Base-by-base conservation (phyloP, 2,113 vertebrate genomes). In the Lutjanus erythropterus region DNA sequence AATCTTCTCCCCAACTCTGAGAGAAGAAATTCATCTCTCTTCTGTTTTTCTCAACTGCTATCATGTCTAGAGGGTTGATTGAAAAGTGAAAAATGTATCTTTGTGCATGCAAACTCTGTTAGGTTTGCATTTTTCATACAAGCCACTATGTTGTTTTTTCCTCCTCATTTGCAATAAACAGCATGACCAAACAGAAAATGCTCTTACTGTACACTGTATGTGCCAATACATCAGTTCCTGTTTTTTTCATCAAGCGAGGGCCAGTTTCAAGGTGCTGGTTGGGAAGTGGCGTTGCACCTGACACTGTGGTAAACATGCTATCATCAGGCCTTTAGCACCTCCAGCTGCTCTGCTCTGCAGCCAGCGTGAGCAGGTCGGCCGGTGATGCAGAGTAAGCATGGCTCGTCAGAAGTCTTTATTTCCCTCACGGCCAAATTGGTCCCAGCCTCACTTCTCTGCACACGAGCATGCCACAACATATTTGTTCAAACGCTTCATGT, bases 111-210 rank as follows among this genome's bases (percentile, higher is more conserved):
- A 69, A 64, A 66, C 62, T 52, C 49, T 65, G 50, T 71, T 69
- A 23, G 50, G 35, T 80, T 86, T 85, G 73, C 79, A 65, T 72
- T 71, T 70, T 59, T 49, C 68, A 60, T 0, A 52, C 12, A 18
- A 27, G 59, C 46, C 33, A 42, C 61, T 50, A 21, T 6, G 3
- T 65, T 68, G 23, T 25, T 35, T 47, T 59, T 59, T 59, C 3
- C 44, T 67, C 29, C 75, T 83, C 41, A 68, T 89, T 83, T 84
- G 80, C 87, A 89, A 89, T 91, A 85, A 89, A 84, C 79, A 58
- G 59, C 70, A 56, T 53, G 27, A 79, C 76, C 71, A 75, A 82
- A 71, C 79, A 39, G 35, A 50, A 65, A 71, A 41, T 39, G 68
- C 52, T 65, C 78, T 55, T 31, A 73, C 62, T 61, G 49, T 29